Base-by-base conservation (phyloP, 2,113 vertebrate species). In the Laterallus jamaicensis region DNA sequence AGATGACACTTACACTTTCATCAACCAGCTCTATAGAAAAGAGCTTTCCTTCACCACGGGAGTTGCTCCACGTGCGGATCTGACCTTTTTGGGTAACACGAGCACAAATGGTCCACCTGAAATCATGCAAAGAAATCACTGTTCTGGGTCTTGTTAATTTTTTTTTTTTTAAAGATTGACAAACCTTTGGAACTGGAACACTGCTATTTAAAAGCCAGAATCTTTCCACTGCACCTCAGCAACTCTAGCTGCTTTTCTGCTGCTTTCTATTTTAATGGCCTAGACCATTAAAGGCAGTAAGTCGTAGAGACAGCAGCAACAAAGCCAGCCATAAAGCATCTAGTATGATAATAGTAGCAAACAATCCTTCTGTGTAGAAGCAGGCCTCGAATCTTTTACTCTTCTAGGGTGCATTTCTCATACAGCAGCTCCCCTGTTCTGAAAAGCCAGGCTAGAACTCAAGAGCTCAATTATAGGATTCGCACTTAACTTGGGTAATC, bases 1-100 rank as follows among this genome's bases (percentile, higher is more conserved):
- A 47, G 2, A 56, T 3, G 54, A 91, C 84, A 98, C 99, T 99
- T 97, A 99, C 99, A 8, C 98, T 99, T 96, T 99, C 99, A 94
- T 99, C 99, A 73, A 99, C 98, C 7, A 99, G 92, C 96, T 99
- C 99, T 93, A 99, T 97, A 60, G 99, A 99, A 93, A 99, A 99
- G 49, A 99, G 99, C 94, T 99, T 99, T 64, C 99, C 99, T 59
- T 99, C 99, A 5, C 99, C 99, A 20, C 99, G 98, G 37, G 99
- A 99, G 96, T 99, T 99, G 98, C 99, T 99, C 99, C 99, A 99
- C 0, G 98, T 99, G 8, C 99, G 99, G 96, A 99, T 98, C 94
- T 97, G 95, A 75, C 98, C 98, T 97, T 99, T 99, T 93, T 99
- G 99, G 96, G 99, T 99, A 31, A 99, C 98, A 31, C 99, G 98